Evolutionary conservation across 37 sponge, comb jelly and placozoan species (phyloP).

Genomic region (Spongia lamella): DNA sequence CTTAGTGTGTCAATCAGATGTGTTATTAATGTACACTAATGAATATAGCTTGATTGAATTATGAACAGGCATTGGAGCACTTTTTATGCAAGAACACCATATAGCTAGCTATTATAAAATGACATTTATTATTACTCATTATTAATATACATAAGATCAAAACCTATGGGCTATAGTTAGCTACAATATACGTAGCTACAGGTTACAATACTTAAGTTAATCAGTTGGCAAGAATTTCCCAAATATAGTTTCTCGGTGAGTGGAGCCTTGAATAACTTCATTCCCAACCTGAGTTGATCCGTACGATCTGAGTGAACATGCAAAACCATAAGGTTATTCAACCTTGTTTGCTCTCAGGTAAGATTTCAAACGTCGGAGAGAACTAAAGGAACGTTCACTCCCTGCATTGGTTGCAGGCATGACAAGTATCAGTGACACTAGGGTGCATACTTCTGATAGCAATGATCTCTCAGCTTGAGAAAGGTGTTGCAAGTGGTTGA

Average conservation of each 20-base stretch:
- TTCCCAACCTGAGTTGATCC: constrained; percentile 15
- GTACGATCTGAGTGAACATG: constrained; percentile 34
- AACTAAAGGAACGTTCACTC: constrained; percentile 57
- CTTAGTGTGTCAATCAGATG: no score
- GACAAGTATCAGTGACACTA: constrained; percentile 43
- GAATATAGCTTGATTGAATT: no score
- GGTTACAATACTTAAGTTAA: no score
- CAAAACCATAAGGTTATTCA: constrained; percentile 38
- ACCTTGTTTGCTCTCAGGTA: constrained; percentile 49
- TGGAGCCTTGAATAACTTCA: constrained; percentile 7
- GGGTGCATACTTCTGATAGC: constrained; percentile 38
- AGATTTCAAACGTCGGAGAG: constrained; percentile 42
- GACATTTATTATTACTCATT: no score
- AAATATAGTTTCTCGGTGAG: background rate
- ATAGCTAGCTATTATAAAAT: no score
- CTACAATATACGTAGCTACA: no score
- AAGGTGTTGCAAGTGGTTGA: constrained; percentile 7
- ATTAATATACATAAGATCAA: no score
- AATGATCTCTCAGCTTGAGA: background rate
- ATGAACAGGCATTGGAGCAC: no score
- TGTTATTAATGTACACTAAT: no score
- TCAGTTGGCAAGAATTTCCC: background rate
- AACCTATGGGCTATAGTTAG: no score
- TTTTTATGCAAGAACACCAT: no score
- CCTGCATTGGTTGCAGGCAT: constrained; percentile 62